These are phyloP conservation scores for Nemapogon koenigi DNA, from an alignment of 2,888 invertebrate species.

Conservation along the genomic window DNA sequence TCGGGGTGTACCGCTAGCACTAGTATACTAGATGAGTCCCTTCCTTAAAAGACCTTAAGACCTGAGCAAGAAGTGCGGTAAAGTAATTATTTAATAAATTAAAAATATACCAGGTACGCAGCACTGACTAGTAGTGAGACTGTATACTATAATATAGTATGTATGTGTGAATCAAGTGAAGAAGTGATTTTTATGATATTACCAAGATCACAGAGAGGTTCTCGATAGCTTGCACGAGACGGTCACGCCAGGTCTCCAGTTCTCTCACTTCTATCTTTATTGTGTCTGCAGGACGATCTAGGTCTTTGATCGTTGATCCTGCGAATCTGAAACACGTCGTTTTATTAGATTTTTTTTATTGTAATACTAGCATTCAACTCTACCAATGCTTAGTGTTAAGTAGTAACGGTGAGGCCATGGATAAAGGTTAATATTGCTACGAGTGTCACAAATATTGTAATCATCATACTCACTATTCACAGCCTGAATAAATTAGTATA, in stretches of 20 bases:
- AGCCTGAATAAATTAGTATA: too few relatives aligned
- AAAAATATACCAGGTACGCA: not conserved
- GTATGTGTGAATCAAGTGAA: not conserved
- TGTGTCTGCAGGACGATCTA: conserved; percentile 73
- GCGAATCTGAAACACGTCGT: conserved; percentile 53
- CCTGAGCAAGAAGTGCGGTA: too few relatives aligned
- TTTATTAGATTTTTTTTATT: too few relatives aligned
- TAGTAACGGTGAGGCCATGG: too few relatives aligned
- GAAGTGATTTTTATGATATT: conserved; percentile 14
- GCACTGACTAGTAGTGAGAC: not conserved
- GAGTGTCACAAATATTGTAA: too few relatives aligned
- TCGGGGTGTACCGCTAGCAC: too few relatives aligned
- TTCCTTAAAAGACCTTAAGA: too few relatives aligned
- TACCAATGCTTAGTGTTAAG: too few relatives aligned
- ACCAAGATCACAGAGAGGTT: conserved; percentile 65
- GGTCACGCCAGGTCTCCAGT: conserved; percentile 77
- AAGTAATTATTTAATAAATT: conserved; percentile 1
- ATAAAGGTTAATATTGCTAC: too few relatives aligned
- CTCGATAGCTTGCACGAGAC: conserved; percentile 75
- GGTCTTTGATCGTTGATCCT: conserved; percentile 59
- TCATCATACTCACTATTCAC: too few relatives aligned
- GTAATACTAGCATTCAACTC: too few relatives aligned
- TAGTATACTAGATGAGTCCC: too few relatives aligned
- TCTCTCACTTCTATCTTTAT: conserved; percentile 72
- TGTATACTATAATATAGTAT: not conserved